phyloP scores from a whole-genome alignment of 2,888 invertebrate species.

The Mechanitis mazaeus region DNA sequence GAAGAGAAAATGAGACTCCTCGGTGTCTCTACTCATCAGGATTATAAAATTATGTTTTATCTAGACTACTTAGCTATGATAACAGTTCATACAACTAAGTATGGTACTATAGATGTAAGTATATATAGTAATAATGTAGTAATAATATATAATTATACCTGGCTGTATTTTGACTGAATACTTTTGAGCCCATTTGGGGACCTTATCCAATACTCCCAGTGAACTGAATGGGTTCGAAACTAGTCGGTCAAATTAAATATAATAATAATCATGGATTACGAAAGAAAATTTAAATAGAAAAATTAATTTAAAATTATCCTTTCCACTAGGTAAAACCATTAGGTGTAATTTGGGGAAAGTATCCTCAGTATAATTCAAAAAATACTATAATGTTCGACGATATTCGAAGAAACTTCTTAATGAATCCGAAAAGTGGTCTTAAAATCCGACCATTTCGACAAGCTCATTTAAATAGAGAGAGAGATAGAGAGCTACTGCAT shows the following conservation, averaged over 20 bases:
- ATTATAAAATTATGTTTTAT: constrained; percentile 95
- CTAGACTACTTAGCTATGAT: constrained; percentile 96
- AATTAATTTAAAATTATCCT: neutral
- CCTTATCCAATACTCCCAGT: too few species aligned
- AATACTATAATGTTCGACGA: constrained; percentile 99
- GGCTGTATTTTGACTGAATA: too few species aligned
- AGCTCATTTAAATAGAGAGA: constrained; percentile 90
- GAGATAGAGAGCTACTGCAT: constrained; percentile 88
- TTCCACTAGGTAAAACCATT: constrained; percentile 89
- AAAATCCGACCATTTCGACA: constrained; percentile 93
- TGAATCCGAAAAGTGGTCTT: constrained; percentile 97
- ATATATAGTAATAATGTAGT: neutral
- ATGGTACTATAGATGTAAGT: constrained; percentile 92
- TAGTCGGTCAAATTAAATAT: too few species aligned
- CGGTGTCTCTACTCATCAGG: constrained; percentile 87
- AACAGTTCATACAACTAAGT: constrained; percentile 91
- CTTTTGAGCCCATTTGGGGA: too few species aligned
- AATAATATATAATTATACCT: neutral
- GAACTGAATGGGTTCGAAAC: too few species aligned
- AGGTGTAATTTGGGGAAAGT: constrained; percentile 98
- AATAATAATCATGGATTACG: too few species aligned
- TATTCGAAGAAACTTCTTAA: constrained; percentile 94
- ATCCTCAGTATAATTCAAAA: constrained; percentile 88
- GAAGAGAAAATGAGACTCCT: constrained; percentile 96
- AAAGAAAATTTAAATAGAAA: too few species aligned